A percentile compares a stretch with the other conserved stretches of the same genome.
Conservation (phyloP, 2,888 invertebrate species). For the Allophyes oxyacanthae region DNA sequence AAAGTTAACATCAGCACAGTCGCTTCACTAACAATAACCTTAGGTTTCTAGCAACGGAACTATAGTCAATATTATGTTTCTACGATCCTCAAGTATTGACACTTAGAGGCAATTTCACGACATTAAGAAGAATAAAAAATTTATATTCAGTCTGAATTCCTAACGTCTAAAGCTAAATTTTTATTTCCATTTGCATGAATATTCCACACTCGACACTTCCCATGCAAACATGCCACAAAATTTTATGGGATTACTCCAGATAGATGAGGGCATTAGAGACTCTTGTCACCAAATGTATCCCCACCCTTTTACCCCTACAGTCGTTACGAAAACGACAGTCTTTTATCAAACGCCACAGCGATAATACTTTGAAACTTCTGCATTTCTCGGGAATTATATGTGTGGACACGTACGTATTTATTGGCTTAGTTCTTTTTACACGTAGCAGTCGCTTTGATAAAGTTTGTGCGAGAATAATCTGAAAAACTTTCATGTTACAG, state of each 20-base stretch:
- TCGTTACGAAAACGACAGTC: constrained; percentile 67
- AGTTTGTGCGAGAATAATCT: constrained; percentile 24
- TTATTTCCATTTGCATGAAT: constrained; percentile 24
- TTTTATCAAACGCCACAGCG: constrained; percentile 67
- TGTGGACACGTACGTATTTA: constrained; percentile 49
- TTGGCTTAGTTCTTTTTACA: constrained; percentile 36
- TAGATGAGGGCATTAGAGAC: constrained; percentile 71
- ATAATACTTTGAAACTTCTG: constrained; percentile 67
- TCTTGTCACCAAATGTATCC: constrained; percentile 71
- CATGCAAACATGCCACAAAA: constrained; percentile 62
- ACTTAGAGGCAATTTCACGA: background rate
- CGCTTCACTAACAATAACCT: constrained; percentile 13
- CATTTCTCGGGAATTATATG: constrained; percentile 51
- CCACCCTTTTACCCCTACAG: constrained; percentile 64
- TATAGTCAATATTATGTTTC: no score
- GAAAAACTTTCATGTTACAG: constrained; percentile 10
- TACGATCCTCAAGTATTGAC: no score
- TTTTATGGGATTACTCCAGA: constrained; percentile 74
- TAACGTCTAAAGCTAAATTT: constrained; percentile 7
- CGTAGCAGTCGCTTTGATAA: constrained; percentile 24
- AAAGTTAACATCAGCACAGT: constrained; percentile 24
- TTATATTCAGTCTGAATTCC: background rate
- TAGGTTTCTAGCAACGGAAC: no score
- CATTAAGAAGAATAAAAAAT: background rate
- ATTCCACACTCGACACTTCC: constrained; percentile 19